These are phyloP conservation scores for Camelus dromedarius DNA, from an alignment of 2,113 vertebrate genomes.

Conservation along the genomic window DNA sequence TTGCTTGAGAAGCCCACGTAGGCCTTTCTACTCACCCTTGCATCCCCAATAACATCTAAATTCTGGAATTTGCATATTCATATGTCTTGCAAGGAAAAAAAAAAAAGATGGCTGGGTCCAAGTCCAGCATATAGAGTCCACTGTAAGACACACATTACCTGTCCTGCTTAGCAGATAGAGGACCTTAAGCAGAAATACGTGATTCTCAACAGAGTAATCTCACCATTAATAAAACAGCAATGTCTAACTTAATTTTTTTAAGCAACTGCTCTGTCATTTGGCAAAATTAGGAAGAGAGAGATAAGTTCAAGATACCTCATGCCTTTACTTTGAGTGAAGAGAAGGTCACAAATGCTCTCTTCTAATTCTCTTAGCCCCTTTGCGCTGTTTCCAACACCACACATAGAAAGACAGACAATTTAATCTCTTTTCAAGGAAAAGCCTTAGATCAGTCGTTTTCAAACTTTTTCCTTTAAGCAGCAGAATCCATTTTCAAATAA, in stretches of 20 bases:
- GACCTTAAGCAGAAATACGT: neutral
- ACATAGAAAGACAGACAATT: neutral
- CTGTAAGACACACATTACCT: neutral
- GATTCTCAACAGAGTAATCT: neutral
- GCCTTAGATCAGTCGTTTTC: neutral
- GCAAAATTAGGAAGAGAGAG: neutral
- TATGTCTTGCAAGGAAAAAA: neutral
- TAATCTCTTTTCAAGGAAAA: neutral
- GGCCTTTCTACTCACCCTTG: neutral
- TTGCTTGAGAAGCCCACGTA: neutral
- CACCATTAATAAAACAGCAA: conserved; percentile 22
- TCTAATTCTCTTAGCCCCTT: neutral
- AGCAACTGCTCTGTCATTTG: neutral
- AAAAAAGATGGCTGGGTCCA: neutral
- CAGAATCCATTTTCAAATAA: conserved; percentile 48
- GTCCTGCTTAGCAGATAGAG: neutral
- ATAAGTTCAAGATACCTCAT: neutral
- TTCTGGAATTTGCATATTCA: neutral
- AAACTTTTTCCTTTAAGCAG: neutral
- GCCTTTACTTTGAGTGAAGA: neutral
- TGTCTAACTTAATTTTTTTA: neutral
- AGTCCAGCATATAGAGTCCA: neutral
- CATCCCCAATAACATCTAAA: neutral
- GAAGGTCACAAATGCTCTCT: neutral
- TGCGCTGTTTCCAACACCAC: neutral